Evolutionary conservation across 92 coral and sea anemone species (phyloP), one percentile per base, ranked within the genome.

Genomic region (Nematostella vectensis): DNA sequence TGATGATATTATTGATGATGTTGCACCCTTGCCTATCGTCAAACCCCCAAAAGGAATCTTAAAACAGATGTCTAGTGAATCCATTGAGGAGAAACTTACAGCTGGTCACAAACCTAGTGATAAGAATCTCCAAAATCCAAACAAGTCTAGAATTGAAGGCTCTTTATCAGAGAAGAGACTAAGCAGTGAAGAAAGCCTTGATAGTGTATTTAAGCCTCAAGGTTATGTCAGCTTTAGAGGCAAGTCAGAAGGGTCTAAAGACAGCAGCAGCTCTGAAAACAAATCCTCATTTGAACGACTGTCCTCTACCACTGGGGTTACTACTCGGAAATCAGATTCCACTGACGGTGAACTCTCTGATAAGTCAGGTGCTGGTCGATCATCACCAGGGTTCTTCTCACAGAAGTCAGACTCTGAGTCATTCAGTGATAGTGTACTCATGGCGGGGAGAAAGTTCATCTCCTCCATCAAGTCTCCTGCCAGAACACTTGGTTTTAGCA

Each of bases 401-500:
- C 18, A 19, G 21, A 55, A 29, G 28, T 53, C 95, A 6, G 88
- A 85, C 13, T 61, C 79, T 1, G 6, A 6, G 15, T 78, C 75
- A 25, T 49, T 85, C 26, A 68, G 88, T 22, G 95, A 85, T 11
- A 69, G 77, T 6, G 43, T 85, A 22, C 58, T 74, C 10, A 61
- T 54, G 44, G 95, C 95, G 9, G 82, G 88, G 15, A 71, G 58
- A 61, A 85, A 76, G 60, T 62, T 85, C 49, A 81, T 85, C 24
- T 84, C 94, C 1, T 58, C 66, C 22, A 71, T 84, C 47, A 75
- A 71, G 22, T 84, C 88, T 17, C 73, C 87, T 0, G 84, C 72
- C 31, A 75, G 52, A 39, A 65, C 67, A 54, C 67, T 78, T 38
- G 74, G 79, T 24, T 58, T 67, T 10, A 76, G 83, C 36, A 64